These are phyloP conservation scores for Carpatolechia fugitivella DNA, from an alignment of 2,888 invertebrate genomes.

Conservation along the genomic window DNA sequence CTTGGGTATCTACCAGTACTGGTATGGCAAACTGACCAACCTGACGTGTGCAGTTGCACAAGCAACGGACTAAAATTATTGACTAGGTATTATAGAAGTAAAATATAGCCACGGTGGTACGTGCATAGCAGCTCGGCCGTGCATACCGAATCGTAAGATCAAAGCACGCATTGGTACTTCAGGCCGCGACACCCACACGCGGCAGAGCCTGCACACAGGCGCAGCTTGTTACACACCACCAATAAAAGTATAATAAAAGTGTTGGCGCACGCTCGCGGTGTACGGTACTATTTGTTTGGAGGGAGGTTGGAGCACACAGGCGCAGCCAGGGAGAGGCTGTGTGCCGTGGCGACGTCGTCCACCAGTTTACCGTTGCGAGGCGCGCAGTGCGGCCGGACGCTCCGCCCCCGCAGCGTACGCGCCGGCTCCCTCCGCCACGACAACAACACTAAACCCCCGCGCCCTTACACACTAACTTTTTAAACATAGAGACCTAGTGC, in stretches of 20 bases:
- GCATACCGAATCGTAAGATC: conserved; percentile 79
- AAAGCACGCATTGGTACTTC: conserved; percentile 78
- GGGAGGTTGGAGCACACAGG: conserved; percentile 75
- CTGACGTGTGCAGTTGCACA: conserved; percentile 67
- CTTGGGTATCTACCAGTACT: conserved; percentile 19
- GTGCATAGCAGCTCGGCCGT: conserved; percentile 72
- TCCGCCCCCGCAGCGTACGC: conserved; percentile 15
- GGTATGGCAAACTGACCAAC: conserved; percentile 25
- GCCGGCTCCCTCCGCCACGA: conserved; percentile 52
- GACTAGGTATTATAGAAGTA: conserved; percentile 72
- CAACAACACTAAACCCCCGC: conserved; percentile 12
- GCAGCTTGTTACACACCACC: conserved; percentile 51
- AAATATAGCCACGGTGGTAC: conserved; percentile 69
- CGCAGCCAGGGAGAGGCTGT: conserved; percentile 72
- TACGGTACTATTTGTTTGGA: conserved; percentile 79
- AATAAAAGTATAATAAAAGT: conserved; percentile 73
- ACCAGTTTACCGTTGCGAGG: conserved; percentile 79
- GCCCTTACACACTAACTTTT: conserved; percentile 36
- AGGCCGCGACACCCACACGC: conserved; percentile 31
- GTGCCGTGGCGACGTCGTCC: conserved; percentile 45
- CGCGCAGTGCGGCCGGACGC: conserved; percentile 77
- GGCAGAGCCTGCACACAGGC: conserved; percentile 36
- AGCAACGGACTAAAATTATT: conserved; percentile 74
- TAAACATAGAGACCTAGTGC: conserved; percentile 66
- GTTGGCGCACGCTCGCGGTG: conserved; percentile 61